These are phyloP conservation scores for Rousettus leschenaultii DNA, from an alignment of 2,113 vertebrate species.

Conservation along the genomic window DNA sequence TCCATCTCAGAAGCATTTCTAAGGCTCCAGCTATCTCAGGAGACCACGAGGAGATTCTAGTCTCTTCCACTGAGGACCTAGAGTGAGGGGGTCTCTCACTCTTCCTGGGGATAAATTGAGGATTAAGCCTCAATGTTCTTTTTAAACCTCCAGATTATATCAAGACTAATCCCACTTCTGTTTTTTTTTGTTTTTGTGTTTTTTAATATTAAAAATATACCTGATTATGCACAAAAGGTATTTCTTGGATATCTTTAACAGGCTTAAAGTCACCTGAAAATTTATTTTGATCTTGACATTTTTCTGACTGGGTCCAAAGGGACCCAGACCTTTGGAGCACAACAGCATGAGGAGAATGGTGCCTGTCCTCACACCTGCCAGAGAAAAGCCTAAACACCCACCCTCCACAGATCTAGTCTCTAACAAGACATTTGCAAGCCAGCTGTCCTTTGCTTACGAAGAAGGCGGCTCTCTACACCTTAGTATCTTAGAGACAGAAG, in stretches of 20 bases:
- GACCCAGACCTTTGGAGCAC: neutral
- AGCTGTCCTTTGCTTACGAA: neutral
- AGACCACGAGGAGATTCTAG: neutral
- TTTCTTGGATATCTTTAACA: neutral
- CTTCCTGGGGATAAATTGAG: neutral
- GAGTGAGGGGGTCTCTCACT: rapidly evolving
- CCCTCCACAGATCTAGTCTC: neutral
- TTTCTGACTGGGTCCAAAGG: neutral
- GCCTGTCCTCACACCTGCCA: neutral
- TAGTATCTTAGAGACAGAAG: neutral
- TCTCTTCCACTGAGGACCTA: neutral
- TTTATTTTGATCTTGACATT: neutral
- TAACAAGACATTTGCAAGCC: neutral
- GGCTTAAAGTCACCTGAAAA: neutral
- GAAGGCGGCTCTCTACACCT: neutral
- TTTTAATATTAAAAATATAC: neutral
- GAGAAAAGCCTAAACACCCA: neutral
- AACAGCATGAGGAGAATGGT: neutral
- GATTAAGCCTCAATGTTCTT: neutral
- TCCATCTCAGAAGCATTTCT: neutral
- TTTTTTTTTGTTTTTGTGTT: neutral
- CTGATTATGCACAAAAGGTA: neutral
- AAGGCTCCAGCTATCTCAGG: neutral
- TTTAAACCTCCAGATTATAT: neutral
- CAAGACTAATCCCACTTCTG: neutral